Conservation (phyloP, 2,113 vertebrate genomes). For the Saccopteryx bilineata region DNA sequence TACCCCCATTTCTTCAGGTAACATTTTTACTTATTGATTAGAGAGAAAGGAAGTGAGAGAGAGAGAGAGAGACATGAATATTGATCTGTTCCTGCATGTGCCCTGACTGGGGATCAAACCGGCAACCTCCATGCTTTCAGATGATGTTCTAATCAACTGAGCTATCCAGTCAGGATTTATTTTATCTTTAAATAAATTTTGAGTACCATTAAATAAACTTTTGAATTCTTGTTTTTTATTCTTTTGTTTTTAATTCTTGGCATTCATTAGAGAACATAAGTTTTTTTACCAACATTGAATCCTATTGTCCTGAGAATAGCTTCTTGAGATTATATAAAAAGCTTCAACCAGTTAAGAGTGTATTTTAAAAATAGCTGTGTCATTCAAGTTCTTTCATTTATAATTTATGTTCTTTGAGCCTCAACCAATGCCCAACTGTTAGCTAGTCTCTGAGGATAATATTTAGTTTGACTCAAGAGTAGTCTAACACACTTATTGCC, state of each 20-base stretch:
- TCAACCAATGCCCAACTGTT: not conserved
- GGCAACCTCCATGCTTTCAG: no score
- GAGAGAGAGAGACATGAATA: no score
- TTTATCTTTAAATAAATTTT: not conserved
- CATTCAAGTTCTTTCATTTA: conserved; percentile 35
- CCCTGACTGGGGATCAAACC: no score
- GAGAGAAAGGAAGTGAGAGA: no score
- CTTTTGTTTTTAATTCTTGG: not conserved
- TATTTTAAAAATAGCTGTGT: not conserved
- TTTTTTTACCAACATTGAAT: not conserved
- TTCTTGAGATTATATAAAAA: not conserved
- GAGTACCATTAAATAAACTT: not conserved
- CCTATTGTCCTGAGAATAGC: not conserved
- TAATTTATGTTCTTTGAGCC: conserved; percentile 53
- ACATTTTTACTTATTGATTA: no score
- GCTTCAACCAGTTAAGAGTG: not conserved
- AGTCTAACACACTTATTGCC: conserved; percentile 43
- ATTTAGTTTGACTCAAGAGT: conserved; percentile 60
- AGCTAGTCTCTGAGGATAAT: not conserved
- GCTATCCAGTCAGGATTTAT: no score
- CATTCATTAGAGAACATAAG: not conserved
- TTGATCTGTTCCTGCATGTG: no score
- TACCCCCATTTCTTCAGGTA: no score
- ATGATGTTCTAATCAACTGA: no score
- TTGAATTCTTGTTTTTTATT: not conserved